phyloP scores from a whole-genome alignment of 2,888 invertebrate species.

The Philonicus albiceps region DNA sequence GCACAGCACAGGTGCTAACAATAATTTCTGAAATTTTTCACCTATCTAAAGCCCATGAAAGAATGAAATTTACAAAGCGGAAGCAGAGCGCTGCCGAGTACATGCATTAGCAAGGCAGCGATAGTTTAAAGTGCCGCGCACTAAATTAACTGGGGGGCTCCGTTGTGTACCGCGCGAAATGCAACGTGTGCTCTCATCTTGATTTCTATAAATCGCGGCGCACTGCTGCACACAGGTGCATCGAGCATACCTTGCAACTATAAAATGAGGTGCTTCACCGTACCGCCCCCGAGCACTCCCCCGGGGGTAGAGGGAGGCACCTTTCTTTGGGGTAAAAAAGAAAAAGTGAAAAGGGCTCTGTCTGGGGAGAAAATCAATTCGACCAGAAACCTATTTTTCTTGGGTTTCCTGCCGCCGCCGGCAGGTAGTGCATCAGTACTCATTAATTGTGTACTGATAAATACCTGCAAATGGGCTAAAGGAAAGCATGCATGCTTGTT shows the following conservation, averaged over 20 bases:
- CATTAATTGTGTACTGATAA: conserved; percentile 27
- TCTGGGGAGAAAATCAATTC: conserved; percentile 19
- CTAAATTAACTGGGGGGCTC: neutral
- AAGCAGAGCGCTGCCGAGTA: neutral
- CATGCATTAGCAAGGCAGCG: neutral
- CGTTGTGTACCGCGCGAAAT: neutral
- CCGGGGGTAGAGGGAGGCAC: neutral
- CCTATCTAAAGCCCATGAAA: conserved; percentile 25
- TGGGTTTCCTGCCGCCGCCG: neutral
- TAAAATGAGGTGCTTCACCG: neutral
- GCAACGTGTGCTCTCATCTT: conserved; percentile 6
- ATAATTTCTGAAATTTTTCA: conserved; percentile 24
- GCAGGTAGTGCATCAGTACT: neutral
- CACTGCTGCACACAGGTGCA: neutral
- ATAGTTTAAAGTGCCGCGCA: conserved; percentile 1
- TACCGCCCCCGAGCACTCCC: neutral
- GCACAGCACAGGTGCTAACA: neutral
- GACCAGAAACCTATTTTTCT: conserved; percentile 11
- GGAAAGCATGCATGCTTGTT: conserved; percentile 28
- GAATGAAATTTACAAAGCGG: conserved; percentile 34
- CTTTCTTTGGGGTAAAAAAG: neutral
- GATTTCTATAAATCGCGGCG: conserved; percentile 26
- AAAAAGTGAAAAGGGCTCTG: conserved; percentile 3
- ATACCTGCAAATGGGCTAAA: conserved; percentile 28
- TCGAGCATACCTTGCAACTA: neutral